These are phyloP conservation scores for Sebastes minor DNA, from an alignment of 2,797 vertebrate species.

Conservation along the genomic window DNA sequence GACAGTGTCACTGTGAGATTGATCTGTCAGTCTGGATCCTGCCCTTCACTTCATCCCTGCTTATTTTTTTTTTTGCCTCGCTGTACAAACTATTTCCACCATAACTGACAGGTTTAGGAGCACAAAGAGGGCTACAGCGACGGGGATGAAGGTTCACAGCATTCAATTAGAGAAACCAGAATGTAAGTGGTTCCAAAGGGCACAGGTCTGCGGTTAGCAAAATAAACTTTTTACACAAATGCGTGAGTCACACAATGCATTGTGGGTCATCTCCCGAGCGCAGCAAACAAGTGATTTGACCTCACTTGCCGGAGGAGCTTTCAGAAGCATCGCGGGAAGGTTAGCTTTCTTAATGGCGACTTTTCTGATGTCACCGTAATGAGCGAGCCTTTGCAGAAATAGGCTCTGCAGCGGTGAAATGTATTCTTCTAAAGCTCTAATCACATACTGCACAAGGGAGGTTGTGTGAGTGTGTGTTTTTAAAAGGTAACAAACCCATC, in stretches of 20 bases:
- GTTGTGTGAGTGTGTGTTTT: not conserved
- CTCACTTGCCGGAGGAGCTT: slow-evolving; percentile 4
- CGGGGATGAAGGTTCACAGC: slow-evolving; percentile 3
- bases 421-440: slow-evolving; percentile 6
- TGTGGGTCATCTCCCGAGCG: slow-evolving; percentile 14
- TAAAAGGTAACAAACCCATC: slow-evolving; percentile 40
- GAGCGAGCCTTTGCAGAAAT: not conserved
- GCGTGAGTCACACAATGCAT: not conserved
- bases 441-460: not conserved
- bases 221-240: slow-evolving; percentile 17
- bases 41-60: slow-evolving; percentile 10
- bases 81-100: slow-evolving; percentile 22
- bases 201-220: not conserved
- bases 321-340: not conserved
- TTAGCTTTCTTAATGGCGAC: slow-evolving; percentile 20
- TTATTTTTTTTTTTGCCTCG: not conserved
- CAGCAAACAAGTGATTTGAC: slow-evolving; percentile 28
- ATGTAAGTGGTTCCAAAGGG: slow-evolving; percentile 34
- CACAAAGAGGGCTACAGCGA: not conserved
- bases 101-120: slow-evolving; percentile 6
- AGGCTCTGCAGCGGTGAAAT: not conserved
- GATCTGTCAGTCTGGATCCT: slow-evolving; percentile 37
- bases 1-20: slow-evolving; percentile 35
- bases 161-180: slow-evolving; percentile 20
- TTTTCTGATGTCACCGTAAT: slow-evolving; percentile 29